Evolutionary conservation across 2,797 vertebrate genomes (phyloP).

Genomic region (Arrhamphus sclerolepis): DNA sequence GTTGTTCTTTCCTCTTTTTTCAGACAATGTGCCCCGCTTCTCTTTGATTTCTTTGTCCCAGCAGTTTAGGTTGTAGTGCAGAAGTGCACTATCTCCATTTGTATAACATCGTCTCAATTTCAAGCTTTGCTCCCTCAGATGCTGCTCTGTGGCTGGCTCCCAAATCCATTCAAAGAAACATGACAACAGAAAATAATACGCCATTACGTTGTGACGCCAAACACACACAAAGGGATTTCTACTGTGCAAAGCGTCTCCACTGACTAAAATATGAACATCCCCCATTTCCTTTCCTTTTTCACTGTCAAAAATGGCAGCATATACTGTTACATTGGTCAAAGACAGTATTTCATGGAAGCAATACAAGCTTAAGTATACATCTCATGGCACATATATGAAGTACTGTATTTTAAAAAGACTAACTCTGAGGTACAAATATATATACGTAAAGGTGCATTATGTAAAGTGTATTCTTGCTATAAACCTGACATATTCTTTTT

Average conservation of each 20-base stretch:
- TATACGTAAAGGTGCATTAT: constrained; percentile 13
- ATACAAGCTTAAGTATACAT: constrained; percentile 33
- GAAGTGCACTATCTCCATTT: constrained; percentile 15
- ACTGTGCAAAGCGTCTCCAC: constrained; percentile 19
- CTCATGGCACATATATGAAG: constrained; percentile 18
- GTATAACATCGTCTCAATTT: constrained; percentile 28
- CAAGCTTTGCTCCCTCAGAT: constrained; percentile 4
- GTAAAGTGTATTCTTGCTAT: constrained; percentile 3
- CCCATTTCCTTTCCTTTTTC: constrained; percentile 32
- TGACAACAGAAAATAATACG: constrained; percentile 35
- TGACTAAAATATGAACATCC: constrained; percentile 9
- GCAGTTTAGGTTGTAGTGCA: constrained; percentile 8
- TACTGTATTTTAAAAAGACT: constrained; percentile 34
- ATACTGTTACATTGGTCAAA: constrained; percentile 32
- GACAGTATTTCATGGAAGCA: constrained; percentile 13
- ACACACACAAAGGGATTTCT: constrained; percentile 12
- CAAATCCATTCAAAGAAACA: constrained; percentile 44
- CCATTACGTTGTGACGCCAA: constrained; percentile 12
- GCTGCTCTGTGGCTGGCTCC: constrained; percentile 14
- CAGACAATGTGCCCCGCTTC: constrained; percentile 13
- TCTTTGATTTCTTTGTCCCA: constrained; percentile 14
- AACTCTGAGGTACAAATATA: constrained; percentile 6
- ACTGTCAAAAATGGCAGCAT: constrained; percentile 31
- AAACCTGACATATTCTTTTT: background rate
- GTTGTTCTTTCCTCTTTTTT: constrained; percentile 18